These are phyloP conservation scores for Sinotaia quadrata DNA, from an alignment of 2,888 invertebrate species.

Conservation along the genomic window DNA sequence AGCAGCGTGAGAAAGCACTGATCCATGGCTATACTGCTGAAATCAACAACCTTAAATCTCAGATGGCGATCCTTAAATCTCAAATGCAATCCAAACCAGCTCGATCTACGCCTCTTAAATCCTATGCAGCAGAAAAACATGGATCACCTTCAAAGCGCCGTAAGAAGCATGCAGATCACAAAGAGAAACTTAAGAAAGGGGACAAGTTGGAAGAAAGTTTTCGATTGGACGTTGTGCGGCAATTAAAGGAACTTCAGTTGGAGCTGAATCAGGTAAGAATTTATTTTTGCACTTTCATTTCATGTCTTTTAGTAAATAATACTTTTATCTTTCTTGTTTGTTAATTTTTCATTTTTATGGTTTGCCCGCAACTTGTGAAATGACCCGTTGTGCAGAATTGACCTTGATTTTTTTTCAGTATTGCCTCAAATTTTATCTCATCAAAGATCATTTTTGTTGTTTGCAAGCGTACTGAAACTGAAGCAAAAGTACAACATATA, in stretches of 20 bases:
- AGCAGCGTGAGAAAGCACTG: constrained; percentile 56
- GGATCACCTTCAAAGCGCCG: constrained; percentile 1
- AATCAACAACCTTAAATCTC: constrained; percentile 54
- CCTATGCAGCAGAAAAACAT: constrained; percentile 4
- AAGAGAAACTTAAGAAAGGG: constrained; percentile 35
- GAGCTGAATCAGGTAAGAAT: constrained; percentile 45
- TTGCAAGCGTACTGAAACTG: too few species aligned
- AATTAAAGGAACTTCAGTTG: constrained; percentile 43
- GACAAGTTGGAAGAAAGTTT: constrained; percentile 28
- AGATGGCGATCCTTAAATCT: constrained; percentile 40
- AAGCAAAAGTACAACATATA: too few species aligned
- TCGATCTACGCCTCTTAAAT: constrained; percentile 7
- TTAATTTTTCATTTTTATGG: too few species aligned
- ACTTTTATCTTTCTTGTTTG: too few species aligned
- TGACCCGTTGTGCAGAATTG: too few species aligned
- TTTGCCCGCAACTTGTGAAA: too few species aligned
- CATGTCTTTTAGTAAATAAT: too few species aligned
- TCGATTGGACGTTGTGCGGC: constrained; percentile 41
- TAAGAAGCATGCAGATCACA: constrained; percentile 6
- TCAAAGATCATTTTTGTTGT: too few species aligned
- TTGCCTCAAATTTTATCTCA: too few species aligned
- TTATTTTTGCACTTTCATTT: too few species aligned
- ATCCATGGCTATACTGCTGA: constrained; percentile 65
- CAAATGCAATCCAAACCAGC: constrained; percentile 1
- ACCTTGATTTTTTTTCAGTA: too few species aligned